Base-by-base conservation (phyloP, 1,140 invertebrate species). In the Anagrus nilaparvatae region DNA sequence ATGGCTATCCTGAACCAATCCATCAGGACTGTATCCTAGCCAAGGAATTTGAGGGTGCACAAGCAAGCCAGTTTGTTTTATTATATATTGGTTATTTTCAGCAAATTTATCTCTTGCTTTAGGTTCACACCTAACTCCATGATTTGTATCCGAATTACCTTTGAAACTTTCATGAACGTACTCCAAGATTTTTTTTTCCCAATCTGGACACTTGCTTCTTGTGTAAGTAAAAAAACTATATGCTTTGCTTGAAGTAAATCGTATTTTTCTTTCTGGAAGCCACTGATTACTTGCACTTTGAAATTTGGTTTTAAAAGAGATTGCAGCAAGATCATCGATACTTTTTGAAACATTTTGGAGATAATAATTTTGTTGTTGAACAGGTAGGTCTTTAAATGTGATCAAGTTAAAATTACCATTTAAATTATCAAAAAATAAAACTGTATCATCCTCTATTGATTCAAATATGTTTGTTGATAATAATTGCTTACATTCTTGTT, bases 1-100 rank as follows among this genome's bases (percentile, higher is more conserved):
- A 31, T 28, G 19, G 27, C 23, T 7, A 27, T 45, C 13, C 32
- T 21, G 18, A 16, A 45, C 23, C 17, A 45, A 34, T 4, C 43
- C 37, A 28, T 45, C 43, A 5, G 43, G 36, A 29, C 37, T 45
- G 16, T 31, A 45, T 28, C 19, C 43, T 9, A 45, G 14, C 43
- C 43, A 45, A 8, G 43, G 36, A 12, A 45, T 14, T 19, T 28
- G 3, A 34, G n/a, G 30, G 19, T 45, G 27, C 3, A 45, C 30
- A 16, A 45, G 13, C 24, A 45, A 29, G 7, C 43, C 43, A 9
- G 29, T 10, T 16, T 10, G 29, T 2, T 3, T 31, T 2, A 37
- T 28, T 14, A n/a, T 18, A 25, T 20, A 20, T 3, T 24, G 18
- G 10, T 28, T 37, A 3, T 25, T 25, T 21, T 6, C 17, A 5